A percentile compares a stretch with the other conserved stretches of the same genome.
Conservation (phyloP, 2,113 vertebrate species). For the Serinus canaria region DNA sequence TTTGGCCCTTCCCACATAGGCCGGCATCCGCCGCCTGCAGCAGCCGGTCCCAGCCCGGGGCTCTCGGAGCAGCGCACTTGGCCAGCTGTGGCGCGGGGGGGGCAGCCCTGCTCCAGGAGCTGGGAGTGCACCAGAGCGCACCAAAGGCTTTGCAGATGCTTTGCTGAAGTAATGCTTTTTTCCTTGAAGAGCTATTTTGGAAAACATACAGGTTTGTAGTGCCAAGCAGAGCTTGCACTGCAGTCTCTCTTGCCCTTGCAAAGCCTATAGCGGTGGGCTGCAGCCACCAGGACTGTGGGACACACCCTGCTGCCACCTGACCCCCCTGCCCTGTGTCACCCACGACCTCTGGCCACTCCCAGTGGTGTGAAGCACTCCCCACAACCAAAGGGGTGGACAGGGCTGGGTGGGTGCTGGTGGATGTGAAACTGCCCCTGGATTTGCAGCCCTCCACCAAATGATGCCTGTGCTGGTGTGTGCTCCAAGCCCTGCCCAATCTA, state of each 20-base stretch:
- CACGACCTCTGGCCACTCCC: rapidly evolving
- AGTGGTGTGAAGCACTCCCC: rapidly evolving
- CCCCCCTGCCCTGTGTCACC: rapidly evolving
- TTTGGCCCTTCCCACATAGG: not conserved
- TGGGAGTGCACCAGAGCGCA: rapidly evolving
- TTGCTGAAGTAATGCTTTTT: not conserved
- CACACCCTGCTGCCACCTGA: not conserved
- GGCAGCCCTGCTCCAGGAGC: not conserved
- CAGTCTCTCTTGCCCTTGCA: not conserved
- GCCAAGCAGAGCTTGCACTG: not conserved
- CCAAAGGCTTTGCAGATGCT: not conserved
- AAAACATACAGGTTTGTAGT: rapidly evolving
- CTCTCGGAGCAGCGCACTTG: rapidly evolving
- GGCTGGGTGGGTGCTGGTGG: not conserved
- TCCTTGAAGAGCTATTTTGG: not conserved
- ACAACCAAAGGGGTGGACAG: not conserved
- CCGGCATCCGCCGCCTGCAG: rapidly evolving
- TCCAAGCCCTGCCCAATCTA: rapidly evolving
- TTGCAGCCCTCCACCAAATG: not conserved
- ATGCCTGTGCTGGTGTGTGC: not conserved
- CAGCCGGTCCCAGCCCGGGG: rapidly evolving
- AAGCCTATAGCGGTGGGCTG: not conserved
- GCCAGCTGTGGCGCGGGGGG: not conserved
- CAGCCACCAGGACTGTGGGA: not conserved
- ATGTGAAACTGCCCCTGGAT: not conserved